These are phyloP conservation scores for Rhimphoctona megacephalus DNA, from an alignment of 2,888 invertebrate species.

Conservation along the genomic window DNA sequence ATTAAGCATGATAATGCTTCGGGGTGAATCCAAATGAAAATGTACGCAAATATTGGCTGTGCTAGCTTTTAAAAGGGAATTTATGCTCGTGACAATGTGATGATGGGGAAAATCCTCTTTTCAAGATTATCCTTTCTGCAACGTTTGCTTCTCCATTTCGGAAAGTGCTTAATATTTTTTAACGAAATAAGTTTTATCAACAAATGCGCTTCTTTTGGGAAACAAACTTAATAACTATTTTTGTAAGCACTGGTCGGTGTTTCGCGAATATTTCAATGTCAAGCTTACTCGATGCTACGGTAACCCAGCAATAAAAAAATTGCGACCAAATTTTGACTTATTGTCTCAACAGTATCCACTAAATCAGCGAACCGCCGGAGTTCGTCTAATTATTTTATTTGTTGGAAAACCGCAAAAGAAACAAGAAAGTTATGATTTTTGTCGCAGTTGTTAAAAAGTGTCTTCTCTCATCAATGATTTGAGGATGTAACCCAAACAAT, in stretches of 20 bases:
- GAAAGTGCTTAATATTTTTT: background rate
- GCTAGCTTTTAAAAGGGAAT: conserved; percentile 3
- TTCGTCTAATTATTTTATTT: background rate
- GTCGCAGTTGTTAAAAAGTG: background rate
- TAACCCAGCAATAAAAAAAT: background rate
- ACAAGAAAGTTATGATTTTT: background rate
- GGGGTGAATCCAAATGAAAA: background rate
- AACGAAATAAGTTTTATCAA: background rate
- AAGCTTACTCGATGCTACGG: background rate
- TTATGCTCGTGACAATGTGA: background rate
- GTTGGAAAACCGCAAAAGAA: background rate
- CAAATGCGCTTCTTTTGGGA: background rate
- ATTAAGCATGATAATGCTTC: background rate
- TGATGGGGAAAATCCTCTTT: background rate
- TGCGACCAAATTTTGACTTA: background rate
- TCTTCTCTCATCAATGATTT: background rate
- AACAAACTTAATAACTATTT: background rate
- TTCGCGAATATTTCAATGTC: background rate
- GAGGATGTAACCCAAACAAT: background rate
- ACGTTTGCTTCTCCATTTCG: background rate
- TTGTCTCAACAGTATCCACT: background rate
- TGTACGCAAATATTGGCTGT: background rate
- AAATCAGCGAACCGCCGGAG: background rate
- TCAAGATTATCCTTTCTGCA: background rate
- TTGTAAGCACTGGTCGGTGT: background rate